phyloP scores from a whole-genome alignment of 2,113 vertebrate genomes.

The Macroglossus sobrinus region DNA sequence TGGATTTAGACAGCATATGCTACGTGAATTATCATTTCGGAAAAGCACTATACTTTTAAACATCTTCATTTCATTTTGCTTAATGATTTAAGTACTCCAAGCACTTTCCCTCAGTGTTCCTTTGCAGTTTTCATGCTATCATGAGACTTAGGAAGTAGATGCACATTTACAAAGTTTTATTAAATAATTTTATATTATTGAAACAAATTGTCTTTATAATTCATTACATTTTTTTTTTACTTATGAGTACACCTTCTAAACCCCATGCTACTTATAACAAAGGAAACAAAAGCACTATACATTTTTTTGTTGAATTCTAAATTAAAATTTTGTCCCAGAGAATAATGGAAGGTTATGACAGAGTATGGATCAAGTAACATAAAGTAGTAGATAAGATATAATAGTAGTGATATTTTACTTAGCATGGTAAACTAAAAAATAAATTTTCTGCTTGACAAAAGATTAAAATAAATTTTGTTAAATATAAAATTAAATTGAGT shows the following conservation, averaged over 20 bases:
- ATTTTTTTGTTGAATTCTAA: background rate
- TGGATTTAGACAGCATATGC: background rate
- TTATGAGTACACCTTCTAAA: background rate
- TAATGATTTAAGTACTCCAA: conserved; percentile 48
- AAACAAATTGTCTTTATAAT: conserved; percentile 70
- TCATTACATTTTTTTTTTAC: conserved; percentile 60
- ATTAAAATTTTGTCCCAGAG: conserved; percentile 38
- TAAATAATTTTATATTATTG: conserved; percentile 68
- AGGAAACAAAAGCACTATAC: background rate
- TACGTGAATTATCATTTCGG: background rate
- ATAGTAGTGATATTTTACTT: background rate
- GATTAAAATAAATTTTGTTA: background rate
- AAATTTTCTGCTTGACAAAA: background rate
- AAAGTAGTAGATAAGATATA: conserved; percentile 1
- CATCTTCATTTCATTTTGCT: conserved; percentile 60
- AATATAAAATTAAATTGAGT: background rate
- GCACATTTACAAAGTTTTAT: conserved; percentile 65
- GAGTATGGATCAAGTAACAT: conserved; percentile 2
- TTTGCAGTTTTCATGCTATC: conserved; percentile 10
- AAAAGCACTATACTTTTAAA: conserved; percentile 15
- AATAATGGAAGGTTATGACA: background rate
- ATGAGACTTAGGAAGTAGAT: conserved; percentile 48
- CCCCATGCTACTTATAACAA: background rate
- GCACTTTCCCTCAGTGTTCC: conserved; percentile 25
- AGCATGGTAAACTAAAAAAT: background rate